Conservation (phyloP, 2,888 invertebrate genomes). For the Ormyrus rosae region DNA sequence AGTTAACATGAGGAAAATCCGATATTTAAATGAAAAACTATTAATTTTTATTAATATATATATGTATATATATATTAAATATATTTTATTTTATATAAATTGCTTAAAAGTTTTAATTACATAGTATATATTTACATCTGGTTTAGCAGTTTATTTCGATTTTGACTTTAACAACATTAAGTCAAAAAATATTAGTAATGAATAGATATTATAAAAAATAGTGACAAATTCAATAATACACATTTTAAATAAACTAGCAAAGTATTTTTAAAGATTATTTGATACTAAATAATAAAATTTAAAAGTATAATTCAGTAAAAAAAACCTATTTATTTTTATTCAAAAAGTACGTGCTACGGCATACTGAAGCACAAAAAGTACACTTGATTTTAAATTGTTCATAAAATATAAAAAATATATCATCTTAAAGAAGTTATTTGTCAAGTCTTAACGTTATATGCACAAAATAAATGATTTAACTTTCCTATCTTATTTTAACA, state of each 20-base stretch:
- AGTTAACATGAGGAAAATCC: background rate
- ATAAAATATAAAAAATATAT: conserved; percentile 36
- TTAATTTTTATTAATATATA: background rate
- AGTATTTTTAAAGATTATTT: background rate
- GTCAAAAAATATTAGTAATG: background rate
- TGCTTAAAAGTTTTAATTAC: conserved; percentile 34
- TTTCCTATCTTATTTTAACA: no score
- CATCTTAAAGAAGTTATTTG: background rate
- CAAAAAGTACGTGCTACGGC: conserved; percentile 18
- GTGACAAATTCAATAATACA: background rate
- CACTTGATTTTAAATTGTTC: conserved; percentile 28
- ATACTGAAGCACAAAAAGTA: conserved; percentile 5
- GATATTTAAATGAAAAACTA: background rate
- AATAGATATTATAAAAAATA: background rate
- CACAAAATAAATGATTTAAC: no score
- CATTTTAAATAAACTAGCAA: conserved; percentile 4
- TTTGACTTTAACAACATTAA: conserved; percentile 11
- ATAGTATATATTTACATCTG: conserved; percentile 40
- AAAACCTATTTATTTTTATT: conserved; percentile 6
- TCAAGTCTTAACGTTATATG: no score
- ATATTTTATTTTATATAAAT: conserved; percentile 28
- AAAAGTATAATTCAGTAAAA: background rate
- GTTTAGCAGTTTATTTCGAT: background rate
- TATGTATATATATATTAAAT: conserved; percentile 24
- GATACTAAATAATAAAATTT: background rate